Conservation (phyloP, 2,797 vertebrate genomes). For the Spinus pinus region DNA sequence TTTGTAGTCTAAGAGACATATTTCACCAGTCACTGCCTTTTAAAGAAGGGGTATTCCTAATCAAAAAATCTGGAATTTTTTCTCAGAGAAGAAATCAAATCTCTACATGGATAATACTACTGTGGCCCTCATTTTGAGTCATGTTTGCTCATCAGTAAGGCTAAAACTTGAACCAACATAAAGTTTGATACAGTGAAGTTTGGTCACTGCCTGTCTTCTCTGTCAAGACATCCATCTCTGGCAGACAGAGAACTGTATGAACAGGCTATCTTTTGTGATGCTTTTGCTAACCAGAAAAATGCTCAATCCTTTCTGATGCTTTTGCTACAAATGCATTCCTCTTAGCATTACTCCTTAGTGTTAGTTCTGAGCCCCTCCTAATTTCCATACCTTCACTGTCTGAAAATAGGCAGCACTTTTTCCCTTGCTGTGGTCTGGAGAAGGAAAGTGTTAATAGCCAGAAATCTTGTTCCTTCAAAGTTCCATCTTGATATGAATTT, state of each 20-base stretch:
- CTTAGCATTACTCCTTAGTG: neutral
- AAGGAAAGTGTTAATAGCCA: neutral
- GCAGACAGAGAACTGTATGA: neutral
- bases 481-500: neutral
- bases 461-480: neutral
- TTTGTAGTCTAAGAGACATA: neutral
- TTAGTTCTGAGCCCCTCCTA: neutral
- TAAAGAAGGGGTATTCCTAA: neutral
- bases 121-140: neutral
- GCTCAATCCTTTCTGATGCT: neutral
- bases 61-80: neutral
- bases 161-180: neutral
- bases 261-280: neutral
- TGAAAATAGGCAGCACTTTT: neutral
- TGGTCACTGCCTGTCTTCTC: neutral
- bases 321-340: neutral
- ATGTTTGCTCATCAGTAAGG: rapidly evolving
- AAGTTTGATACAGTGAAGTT: neutral
- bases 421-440: neutral
- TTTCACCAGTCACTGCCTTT: neutral
- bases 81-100: neutral
- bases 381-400: neutral
- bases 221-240: neutral
- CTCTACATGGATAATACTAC: neutral
- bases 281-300: neutral